Base-by-base conservation (phyloP, 2,797 vertebrate genomes). In the Steatocranus sp. region DNA sequence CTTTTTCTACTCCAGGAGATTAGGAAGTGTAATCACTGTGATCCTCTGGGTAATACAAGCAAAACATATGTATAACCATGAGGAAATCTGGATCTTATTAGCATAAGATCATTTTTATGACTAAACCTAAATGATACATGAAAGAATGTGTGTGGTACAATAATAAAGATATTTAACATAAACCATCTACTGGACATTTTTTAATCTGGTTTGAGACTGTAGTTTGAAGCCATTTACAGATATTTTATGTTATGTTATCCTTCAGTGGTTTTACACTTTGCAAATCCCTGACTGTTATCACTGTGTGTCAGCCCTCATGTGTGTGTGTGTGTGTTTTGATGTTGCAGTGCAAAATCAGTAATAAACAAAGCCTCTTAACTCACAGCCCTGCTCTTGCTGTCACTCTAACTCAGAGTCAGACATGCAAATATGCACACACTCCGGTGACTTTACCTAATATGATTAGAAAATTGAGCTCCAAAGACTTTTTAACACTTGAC, bases 401-500 rank as follows among this genome's bases (percentile, higher is more conserved):
- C 46, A 63, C 53, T 38, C 81, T 38, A 12, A 79, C 75, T 75
- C 75, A 76, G 50, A 80, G 23, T 53, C 84, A 75, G 58, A 68
- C 58, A 66, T 61, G 53, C 84, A 77, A 73, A 75, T 46, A 61
- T n/a, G 53, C 75, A 74, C 50, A 68, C 58, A 77, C 91, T 79
- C 79, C 11, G 41, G 86, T 84, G 87, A 93, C 73, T 56, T 89
- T 87, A 92, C 93, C 90, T 86, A 90, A 83, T 93, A 89, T 91
- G 86, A 93, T 92, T 89, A 90, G 84, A 89, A 90, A 92, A 93
- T 86, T 86, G 84, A 84, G 87, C 91, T 88, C 81, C 48, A 75
- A 88, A 91, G 90, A 48, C 43, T n/a, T 73, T 73, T 73, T 73
- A 73, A 73, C 68, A 48, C 7, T 73, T 73, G 68, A 89, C 83